Evolutionary conservation across 2,888 invertebrate genomes (phyloP).

Genomic region (Ormia ochracea): DNA sequence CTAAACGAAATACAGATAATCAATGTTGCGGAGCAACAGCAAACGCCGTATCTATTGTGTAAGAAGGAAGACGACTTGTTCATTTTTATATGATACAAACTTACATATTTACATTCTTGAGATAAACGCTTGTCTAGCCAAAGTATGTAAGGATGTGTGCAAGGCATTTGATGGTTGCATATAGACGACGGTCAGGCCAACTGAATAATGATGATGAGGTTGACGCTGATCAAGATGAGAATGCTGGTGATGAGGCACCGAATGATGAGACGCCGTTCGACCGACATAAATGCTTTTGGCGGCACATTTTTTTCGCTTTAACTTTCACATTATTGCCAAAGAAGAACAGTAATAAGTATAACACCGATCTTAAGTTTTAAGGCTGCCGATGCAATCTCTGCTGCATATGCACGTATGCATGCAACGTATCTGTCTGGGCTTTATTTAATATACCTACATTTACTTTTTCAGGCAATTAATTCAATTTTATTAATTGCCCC

Average conservation of each 20-base stretch:
- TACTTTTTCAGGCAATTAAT: constrained; percentile 22
- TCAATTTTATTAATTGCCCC: constrained; percentile 44
- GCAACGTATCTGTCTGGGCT: background rate
- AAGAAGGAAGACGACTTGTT: constrained; percentile 44
- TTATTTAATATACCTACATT: background rate
- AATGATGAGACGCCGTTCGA: constrained; percentile 30
- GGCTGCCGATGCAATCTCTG: background rate
- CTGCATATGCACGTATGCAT: background rate
- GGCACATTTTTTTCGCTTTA: constrained; percentile 36
- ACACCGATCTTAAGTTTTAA: constrained; percentile 2
- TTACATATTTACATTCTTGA: constrained; percentile 53
- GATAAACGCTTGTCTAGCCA: constrained; percentile 56
- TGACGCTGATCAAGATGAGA: background rate
- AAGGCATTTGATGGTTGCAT: background rate
- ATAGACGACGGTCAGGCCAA: background rate
- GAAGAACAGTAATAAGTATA: constrained; percentile 1
- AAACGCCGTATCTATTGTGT: constrained; percentile 33
- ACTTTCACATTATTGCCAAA: constrained; percentile 51
- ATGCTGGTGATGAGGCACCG: constrained; percentile 29
- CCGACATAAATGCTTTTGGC: constrained; percentile 45
- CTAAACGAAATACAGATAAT: constrained; percentile 32
- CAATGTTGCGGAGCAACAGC: background rate
- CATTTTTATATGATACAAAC: constrained; percentile 49
- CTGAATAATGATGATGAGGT: constrained; percentile 22
- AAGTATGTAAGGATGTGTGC: background rate